Conservation (phyloP, 2,888 invertebrate genomes). For the Desoria tigrina region DNA sequence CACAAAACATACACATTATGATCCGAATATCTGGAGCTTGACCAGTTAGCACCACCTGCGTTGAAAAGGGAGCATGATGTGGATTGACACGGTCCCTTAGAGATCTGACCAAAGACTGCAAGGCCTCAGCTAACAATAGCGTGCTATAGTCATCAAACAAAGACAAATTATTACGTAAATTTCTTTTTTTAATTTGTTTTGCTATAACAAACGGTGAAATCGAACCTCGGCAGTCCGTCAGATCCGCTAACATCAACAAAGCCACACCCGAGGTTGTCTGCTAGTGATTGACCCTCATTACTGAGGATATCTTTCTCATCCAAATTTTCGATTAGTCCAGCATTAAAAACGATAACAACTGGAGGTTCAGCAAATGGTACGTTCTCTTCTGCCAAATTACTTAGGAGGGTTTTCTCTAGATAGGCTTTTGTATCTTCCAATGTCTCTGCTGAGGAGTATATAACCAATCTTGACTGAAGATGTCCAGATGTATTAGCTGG, state of each 20-base stretch:
- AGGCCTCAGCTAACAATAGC: slow-evolving; percentile 46
- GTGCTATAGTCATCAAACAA: too few species aligned
- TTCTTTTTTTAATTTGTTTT: slow-evolving; percentile 13
- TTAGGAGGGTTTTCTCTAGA: slow-evolving; percentile 84
- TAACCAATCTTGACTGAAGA: slow-evolving; percentile 54
- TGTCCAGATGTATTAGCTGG: slow-evolving; percentile 43
- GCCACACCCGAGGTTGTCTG: slow-evolving; percentile 52
- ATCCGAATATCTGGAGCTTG: slow-evolving; percentile 62
- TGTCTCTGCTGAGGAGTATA: slow-evolving; percentile 84
- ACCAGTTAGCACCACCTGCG: slow-evolving; percentile 49
- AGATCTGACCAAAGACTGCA: slow-evolving; percentile 41
- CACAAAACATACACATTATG: slow-evolving; percentile 95
- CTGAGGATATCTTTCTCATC: slow-evolving; percentile 47
- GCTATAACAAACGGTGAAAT: not conserved
- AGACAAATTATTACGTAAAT: too few species aligned
- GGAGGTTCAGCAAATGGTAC: slow-evolving; percentile 60
- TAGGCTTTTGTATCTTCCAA: slow-evolving; percentile 89
- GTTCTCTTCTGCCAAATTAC: slow-evolving; percentile 87
- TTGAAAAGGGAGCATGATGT: slow-evolving; percentile 48
- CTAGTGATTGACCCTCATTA: slow-evolving; percentile 50
- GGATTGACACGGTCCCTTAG: slow-evolving; percentile 51
- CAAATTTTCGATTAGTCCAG: slow-evolving; percentile 34
- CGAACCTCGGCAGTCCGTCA: slow-evolving; percentile 46
- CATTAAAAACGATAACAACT: slow-evolving; percentile 51
- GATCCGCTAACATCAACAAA: slow-evolving; percentile 52